Base-by-base conservation (phyloP, 2,888 invertebrate species). In the Limnephilus lunatus region DNA sequence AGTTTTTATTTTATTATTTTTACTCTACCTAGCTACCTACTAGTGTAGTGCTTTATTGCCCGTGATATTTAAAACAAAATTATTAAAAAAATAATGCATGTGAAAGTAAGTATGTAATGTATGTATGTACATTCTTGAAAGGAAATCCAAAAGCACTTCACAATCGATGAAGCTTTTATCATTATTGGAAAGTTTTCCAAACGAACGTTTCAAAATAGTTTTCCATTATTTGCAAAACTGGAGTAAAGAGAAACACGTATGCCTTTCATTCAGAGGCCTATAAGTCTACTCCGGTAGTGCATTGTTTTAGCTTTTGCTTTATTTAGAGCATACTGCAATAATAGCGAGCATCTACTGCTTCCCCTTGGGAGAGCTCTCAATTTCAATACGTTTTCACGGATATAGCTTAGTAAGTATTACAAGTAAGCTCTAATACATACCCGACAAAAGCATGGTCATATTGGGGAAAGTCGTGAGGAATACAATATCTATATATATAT, bases 91-190 rank as follows among this genome's bases (percentile, higher is more conserved):
- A 25, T 19, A 0, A 15, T 68, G 19, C 53, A 25, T 68, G 5
- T 35, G 5, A 2, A 5, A 48, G 14, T 15, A 15, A 5, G 35
- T 15, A 48, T 48, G 15, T 19, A 2, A 15, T 3, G 35, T 15
- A 48, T 48, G 15, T 19, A 2, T 19, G 19, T 53, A 53, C 19
- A 19, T 53, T 53, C 11, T 35, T 25, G 25, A 85, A 85, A 35
- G 25, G 12, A 19, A 48, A 48, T 48, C 48, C 14, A n/a, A 32
- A 85, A 25, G 39, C 25, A 39, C 19, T 39, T 31, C 31, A 53
- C n/a, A 80, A 80, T 89, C 81, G 81, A 89, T 81, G 39, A 89
- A 89, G 89, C 89, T 89, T 89, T 89, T 81, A 89, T n/a, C 81
- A 89, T 89, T 39, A 89, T 81, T 81, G 44, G 15, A 25, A 35